Conservation (phyloP, 2,888 invertebrate genomes). For the Nephrotoma flavescens region DNA sequence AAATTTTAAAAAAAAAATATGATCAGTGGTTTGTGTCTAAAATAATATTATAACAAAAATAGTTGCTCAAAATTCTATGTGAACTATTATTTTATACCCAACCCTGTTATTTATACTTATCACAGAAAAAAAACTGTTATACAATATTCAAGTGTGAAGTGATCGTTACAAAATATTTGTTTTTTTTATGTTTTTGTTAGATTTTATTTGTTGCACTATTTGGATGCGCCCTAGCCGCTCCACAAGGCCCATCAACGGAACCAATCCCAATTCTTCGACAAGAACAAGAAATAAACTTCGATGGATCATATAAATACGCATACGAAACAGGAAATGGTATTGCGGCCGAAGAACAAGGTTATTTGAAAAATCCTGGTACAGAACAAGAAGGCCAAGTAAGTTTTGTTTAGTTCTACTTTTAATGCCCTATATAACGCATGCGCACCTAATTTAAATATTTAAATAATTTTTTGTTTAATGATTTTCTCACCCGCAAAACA, state of each 20-base stretch:
- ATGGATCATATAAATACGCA: constrained; percentile 40
- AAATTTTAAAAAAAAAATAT: not conserved
- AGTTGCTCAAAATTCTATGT: not conserved
- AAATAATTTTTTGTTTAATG: not conserved
- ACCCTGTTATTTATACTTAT: not conserved
- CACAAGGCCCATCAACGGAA: constrained; percentile 35
- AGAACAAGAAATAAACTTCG: constrained; percentile 51
- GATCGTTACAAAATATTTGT: not conserved
- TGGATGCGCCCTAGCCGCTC: constrained; percentile 20
- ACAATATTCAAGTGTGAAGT: not conserved
- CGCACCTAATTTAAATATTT: not conserved
- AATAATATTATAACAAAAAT: not conserved
- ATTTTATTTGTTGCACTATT: constrained; percentile 14
- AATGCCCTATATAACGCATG: not conserved
- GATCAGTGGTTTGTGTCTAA: not conserved
- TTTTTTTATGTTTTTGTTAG: constrained; percentile 9
- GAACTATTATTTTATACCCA: not conserved
- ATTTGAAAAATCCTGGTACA: constrained; percentile 39
- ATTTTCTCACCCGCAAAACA: not conserved
- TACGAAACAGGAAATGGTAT: constrained; percentile 47
- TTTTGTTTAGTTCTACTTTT: not conserved
- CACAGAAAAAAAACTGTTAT: not conserved
- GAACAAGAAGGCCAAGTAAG: constrained; percentile 40
- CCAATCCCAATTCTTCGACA: constrained; percentile 51
- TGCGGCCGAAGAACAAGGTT: constrained; percentile 40